Percentiles rank a stretch among this genome's conserved stretches.
phyloP scores from a whole-genome alignment of 2,113 vertebrate species.

The Marmota monax region DNA sequence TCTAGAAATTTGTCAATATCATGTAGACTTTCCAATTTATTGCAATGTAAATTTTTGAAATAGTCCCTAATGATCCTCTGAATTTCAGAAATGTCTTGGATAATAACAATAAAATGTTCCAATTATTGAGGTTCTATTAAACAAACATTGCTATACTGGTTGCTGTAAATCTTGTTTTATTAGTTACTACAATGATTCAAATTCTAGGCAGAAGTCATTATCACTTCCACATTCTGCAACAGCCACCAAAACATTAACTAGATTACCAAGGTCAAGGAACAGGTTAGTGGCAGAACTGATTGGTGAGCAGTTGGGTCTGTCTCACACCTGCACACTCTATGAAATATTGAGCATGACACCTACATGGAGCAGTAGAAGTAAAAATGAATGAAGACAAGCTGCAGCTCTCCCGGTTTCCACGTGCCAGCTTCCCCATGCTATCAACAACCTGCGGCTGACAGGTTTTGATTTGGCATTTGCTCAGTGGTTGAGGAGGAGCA shows the following conservation, averaged over 20 bases:
- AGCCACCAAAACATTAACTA: neutral
- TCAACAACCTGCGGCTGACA: no score
- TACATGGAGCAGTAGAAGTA: rapidly evolving
- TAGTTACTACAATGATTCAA: neutral
- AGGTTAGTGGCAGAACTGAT: neutral
- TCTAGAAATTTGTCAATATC: no score
- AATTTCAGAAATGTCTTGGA: neutral
- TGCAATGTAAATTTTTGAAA: no score
- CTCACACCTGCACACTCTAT: neutral
- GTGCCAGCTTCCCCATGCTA: rapidly evolving
- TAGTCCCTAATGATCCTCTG: no score
- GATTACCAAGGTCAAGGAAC: neutral
- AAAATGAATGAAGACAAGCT: neutral
- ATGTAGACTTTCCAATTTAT: no score
- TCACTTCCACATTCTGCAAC: neutral
- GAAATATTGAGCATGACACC: neutral
- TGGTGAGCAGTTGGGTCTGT: rapidly evolving
- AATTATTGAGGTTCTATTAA: neutral
- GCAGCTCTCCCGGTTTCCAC: no score
- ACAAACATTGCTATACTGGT: no score
- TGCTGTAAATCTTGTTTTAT: neutral
- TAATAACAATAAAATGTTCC: neutral
- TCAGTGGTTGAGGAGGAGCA: neutral
- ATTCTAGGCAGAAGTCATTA: neutral
- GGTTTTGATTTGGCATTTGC: neutral